Base-by-base conservation (phyloP, 2,113 vertebrate species). In the Tinamus guttatus region DNA sequence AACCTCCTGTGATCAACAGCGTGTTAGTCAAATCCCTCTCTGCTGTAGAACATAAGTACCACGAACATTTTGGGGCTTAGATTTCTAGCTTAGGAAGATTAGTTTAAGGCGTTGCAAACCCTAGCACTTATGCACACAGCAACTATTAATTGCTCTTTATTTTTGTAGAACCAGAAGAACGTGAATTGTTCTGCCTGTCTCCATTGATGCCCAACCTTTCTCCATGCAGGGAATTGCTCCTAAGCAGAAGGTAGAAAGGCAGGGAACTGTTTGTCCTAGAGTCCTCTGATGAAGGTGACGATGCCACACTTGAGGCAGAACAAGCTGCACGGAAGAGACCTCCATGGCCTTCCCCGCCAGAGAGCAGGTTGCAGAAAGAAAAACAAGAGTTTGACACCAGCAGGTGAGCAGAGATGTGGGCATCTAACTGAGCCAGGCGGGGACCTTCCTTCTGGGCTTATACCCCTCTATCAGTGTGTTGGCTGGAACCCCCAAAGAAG, bases 141-240 rank as follows among this genome's bases (percentile, higher is more conserved):
- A 91, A 58, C 24, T 43, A 58, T 45, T 94, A 92, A 85, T 18
- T 86, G 49, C 45, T 84, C 28, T 32, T 71, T 75, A 71, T 79
- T 80, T 85, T 65, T 80, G 43, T n/a, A 81, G 11, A 47, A 43
- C 18, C 16, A 65, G 36, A 71, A 3, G 1, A 69, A 76, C 1
- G 8, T 73, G 43, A 79, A 65, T 64, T 64, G 85, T 27, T 89
- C 36, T 78, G 28, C 14, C 3, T 0, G 4, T 41, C 32, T 71
- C 16, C 14, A 75, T 58, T 38, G 67, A 89, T 7, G 22, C 18
- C 24, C 73, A 45, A 30, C 67, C 30, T 85, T 92, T 49, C 70
- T 65, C 40, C 21, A 32, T 15, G 27, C 11, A 92, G 47, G 36
- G 62, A 4, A 34, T 0, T 79, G 38, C 9, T 89, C 84, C 51